Percentiles rank a stretch among this genome's conserved stretches.
phyloP scores from a whole-genome alignment of 1,140 invertebrate species.

The Drosophila mayri region DNA sequence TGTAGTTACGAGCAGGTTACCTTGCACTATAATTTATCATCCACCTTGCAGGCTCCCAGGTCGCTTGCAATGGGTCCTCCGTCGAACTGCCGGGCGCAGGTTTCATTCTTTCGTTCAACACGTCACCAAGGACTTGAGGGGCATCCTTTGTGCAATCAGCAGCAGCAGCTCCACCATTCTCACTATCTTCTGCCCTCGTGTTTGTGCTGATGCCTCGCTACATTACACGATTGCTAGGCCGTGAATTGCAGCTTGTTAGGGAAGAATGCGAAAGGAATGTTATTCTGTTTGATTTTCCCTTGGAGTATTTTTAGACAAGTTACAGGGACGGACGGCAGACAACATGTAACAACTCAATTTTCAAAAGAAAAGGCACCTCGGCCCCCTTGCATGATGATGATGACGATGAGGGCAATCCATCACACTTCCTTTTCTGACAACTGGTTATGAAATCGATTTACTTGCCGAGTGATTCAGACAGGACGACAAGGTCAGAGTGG shows the following conservation, averaged over 20 bases:
- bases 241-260: conserved; percentile 64
- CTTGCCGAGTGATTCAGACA: conserved; percentile 15
- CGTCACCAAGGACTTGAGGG: conserved; percentile 79
- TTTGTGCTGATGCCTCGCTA: conserved; percentile 56
- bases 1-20: conserved; percentile 9
- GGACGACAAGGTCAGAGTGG: conserved; percentile 26
- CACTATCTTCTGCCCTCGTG: conserved; percentile 4
- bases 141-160: conserved; percentile 78
- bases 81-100: conserved; percentile 49
- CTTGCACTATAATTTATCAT: conserved; percentile 30
- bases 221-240: conserved; percentile 55
- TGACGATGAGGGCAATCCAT: conserved; percentile 37
- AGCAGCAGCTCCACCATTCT: conserved; percentile 47
- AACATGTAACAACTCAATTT: conserved; percentile 42
- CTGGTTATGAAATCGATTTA: conserved; percentile 38
- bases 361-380: not conserved
- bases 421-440: conserved; percentile 16
- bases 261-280: conserved; percentile 47
- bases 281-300: conserved; percentile 47
- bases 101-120: conserved; percentile 71
- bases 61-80: conserved; percentile 53
- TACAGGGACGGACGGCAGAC: conserved; percentile 12
- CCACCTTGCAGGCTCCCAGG: conserved; percentile 9
- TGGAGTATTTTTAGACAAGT: conserved; percentile 48
- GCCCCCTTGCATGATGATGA: conserved; percentile 4